Base-by-base conservation (phyloP, 2,888 invertebrate species). In the Orthosia gothica region DNA sequence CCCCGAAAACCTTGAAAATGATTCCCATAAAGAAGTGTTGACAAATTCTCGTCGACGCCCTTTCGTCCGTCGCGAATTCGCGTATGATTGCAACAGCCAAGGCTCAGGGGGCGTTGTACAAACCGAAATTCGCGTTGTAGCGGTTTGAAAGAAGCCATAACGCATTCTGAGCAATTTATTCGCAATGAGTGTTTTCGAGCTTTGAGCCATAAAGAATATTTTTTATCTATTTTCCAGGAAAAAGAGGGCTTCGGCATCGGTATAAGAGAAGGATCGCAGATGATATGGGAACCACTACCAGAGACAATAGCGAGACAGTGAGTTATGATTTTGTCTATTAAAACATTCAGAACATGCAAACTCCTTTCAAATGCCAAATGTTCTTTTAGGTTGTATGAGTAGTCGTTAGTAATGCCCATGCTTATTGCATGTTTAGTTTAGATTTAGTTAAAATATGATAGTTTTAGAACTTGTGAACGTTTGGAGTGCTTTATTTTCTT, bases 161-260 rank as follows among this genome's bases (percentile, higher is more conserved):
- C 32, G 32, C 40, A 9, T 40, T 40, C 40, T 9, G 40, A 40
- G 40, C 40, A 40, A 9, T 9, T 9, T 9, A 9, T 40, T 40
- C 40, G 40, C 7, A 7, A 32, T 32, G 32, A 7, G 32, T 9
- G 40, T 9, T 40, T 9, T 40, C 40, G 40, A 40, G 7, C 9
- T 40, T 40, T 40, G 40, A 40, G 9, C 40, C 40, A 9, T 40
- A 32, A n/a, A 58, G 12, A 58, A 58, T 59, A 40, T n/a, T n/a
- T 18, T 32, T n/a, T 2, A 45, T 49, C 4, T 54, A 20, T 26
- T 40, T 68, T 54, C 40, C 91, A 98, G 98, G 98, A 98, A 90
- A 97, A 97, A 84, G 97, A 97, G 82, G 97, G 97, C 77, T 98
- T 98, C 87, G 97, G 97, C 62, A 97, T 97, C 79, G 97, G 98